Evolutionary conservation across 2,797 vertebrate genomes (phyloP), one percentile per base, ranked within the genome.

Genomic region (Chelmon rostratus): DNA sequence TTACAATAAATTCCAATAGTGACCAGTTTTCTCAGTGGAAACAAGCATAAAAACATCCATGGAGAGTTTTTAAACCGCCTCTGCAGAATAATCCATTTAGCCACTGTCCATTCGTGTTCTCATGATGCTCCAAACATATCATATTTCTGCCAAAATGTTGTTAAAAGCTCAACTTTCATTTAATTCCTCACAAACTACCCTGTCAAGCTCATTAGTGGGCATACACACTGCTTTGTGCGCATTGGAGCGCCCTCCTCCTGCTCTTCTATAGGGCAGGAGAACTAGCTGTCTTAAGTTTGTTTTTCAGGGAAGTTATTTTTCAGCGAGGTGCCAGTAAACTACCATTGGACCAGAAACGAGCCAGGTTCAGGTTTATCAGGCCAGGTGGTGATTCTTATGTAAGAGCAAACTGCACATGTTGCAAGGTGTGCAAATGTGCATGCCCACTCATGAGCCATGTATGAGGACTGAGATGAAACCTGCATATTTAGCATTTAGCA

Each of bases 1-100:
- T 52, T 28, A 53, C 67, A 76, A 54, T 71, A 61, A 71, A 83
- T 83, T 77, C 71, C 65, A 78, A 37, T n/a, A 59, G 50, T 53
- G 66, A 65, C 44, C 65, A 15, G 3, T 49, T 74, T 75, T 75
- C 58, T 67, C 56, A 77, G 31, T 76, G 42, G 56, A 80, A 73
- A 82, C 25, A 33, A n/a, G 21, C 53, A 85, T 83, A 21, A 58
- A 78, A 83, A 67, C 63, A 76, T 37, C 61, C 44, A 59, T 0
- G 40, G 49, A 38, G 72, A 33, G 46, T 38, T 71, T 70, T 76
- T 8, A 47, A 66, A 54, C 52, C 6, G 59, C 37, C 33, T 31
- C 49, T 77, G 44, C 59, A 71, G 73, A 71, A 64, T 52, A 44
- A 46, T 35, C 50, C 10, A 62, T 38, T 69, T 46, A 19, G 46